Evolutionary conservation across 1,140 invertebrate species (phyloP).

Genomic region (Latrodectus geometricus): DNA sequence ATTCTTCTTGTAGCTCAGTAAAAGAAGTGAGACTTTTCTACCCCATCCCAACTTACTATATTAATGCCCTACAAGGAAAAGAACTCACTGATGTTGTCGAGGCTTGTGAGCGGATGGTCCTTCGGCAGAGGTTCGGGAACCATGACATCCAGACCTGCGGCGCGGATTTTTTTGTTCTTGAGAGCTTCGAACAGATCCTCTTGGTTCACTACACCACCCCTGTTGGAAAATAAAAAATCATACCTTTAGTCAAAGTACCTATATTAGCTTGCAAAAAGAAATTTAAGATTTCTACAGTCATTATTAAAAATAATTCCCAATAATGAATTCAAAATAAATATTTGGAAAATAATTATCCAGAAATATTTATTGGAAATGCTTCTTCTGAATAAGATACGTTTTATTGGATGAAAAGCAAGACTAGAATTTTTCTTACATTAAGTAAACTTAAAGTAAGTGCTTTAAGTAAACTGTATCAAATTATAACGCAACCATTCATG

Average conservation of each 20-base stretch:
- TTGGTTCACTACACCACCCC: slow-evolving; percentile 80
- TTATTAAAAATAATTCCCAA: not conserved
- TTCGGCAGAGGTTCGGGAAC: slow-evolving; percentile 91
- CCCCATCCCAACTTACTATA: too few relatives aligned
- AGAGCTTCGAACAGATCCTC: slow-evolving; percentile 82
- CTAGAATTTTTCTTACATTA: too few relatives aligned
- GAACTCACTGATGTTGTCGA: slow-evolving; percentile 82
- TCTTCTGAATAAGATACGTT: too few relatives aligned
- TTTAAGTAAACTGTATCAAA: too few relatives aligned
- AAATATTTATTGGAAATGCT: too few relatives aligned
- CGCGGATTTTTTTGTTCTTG: slow-evolving; percentile 78
- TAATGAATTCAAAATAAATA: not conserved
- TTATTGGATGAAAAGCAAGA: too few relatives aligned
- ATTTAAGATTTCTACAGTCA: not conserved
- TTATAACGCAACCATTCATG: too few relatives aligned
- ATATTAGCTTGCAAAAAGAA: not conserved
- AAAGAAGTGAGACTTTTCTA: too few relatives aligned
- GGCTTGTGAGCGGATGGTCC: slow-evolving; percentile 80
- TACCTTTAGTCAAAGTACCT: not conserved
- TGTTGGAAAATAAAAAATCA: slow-evolving; percentile 32
- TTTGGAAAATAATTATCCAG: not conserved
- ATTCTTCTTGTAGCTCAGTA: too few relatives aligned
- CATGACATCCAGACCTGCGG: slow-evolving; percentile 92
- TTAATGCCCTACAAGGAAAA: too few relatives aligned
- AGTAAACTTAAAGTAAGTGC: too few relatives aligned